Conservation (phyloP, 2,888 invertebrate genomes). For the Lepidocyrtinus sp. region DNA sequence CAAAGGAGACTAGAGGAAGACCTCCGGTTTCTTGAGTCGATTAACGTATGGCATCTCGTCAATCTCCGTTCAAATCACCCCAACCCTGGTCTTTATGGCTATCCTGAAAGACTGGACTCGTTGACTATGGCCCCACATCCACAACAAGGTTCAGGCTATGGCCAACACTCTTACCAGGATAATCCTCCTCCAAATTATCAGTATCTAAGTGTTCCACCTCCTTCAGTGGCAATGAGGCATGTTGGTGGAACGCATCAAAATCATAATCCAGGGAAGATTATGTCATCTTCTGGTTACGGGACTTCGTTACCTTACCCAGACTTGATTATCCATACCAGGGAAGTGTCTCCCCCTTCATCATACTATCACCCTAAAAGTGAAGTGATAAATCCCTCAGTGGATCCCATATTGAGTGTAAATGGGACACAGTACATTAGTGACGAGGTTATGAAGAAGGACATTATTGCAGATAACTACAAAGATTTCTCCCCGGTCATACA, state of each 20-base stretch:
- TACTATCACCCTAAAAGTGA: neutral
- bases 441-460: slow-evolving; percentile 8
- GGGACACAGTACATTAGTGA: neutral
- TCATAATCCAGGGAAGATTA: neutral
- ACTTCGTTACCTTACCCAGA: slow-evolving; percentile 47
- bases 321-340: slow-evolving; percentile 36
- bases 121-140: neutral
- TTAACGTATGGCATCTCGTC: slow-evolving; percentile 55
- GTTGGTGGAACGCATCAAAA: no score
- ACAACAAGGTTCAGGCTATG: slow-evolving; percentile 2
- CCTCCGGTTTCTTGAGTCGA: slow-evolving; percentile 46
- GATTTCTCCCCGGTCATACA: slow-evolving; percentile 22
- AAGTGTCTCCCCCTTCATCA: neutral
- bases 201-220: slow-evolving; percentile 22
- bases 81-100: slow-evolving; percentile 20
- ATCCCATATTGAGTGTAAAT: neutral
- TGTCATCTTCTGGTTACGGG: slow-evolving; percentile 26
- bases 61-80: slow-evolving; percentile 37
- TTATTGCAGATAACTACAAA: neutral
- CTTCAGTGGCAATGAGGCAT: neutral
- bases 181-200: slow-evolving; percentile 9
- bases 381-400: neutral
- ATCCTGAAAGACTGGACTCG: slow-evolving; percentile 26
- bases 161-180: neutral
- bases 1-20: slow-evolving; percentile 47